These are phyloP conservation scores for Hippocampus kuda DNA, from an alignment of 2,797 vertebrate species.

Conservation along the genomic window DNA sequence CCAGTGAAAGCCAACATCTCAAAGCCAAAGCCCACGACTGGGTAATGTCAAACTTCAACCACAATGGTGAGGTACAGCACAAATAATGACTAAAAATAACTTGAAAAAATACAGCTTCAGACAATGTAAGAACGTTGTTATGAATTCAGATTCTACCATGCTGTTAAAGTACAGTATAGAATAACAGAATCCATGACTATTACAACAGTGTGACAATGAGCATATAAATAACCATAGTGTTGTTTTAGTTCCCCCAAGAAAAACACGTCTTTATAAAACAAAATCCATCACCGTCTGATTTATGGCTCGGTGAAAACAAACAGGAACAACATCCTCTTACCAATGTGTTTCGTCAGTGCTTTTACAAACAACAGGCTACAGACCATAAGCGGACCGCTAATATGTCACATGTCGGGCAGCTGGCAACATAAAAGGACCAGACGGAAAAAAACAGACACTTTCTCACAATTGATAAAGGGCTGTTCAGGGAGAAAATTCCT, in stretches of 20 bases:
- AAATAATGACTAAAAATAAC: constrained; percentile 15
- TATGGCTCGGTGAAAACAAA: constrained; percentile 44
- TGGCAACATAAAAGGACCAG: constrained; percentile 42
- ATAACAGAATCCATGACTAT: constrained; percentile 13
- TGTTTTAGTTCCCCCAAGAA: constrained; percentile 17
- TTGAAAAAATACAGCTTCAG: constrained; percentile 6
- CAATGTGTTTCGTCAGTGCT: constrained; percentile 30
- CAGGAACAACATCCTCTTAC: constrained; percentile 31
- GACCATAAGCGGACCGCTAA: constrained; percentile 32
- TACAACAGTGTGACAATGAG: constrained; percentile 4
- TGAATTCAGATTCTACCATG: constrained; percentile 4
- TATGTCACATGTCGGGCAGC: constrained; percentile 45
- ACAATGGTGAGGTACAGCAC: constrained; percentile 14
- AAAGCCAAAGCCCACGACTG: no score
- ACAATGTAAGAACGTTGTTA: constrained; percentile 4
- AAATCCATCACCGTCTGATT: constrained; percentile 43
- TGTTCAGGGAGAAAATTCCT: constrained; percentile 60
- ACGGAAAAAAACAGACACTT: constrained; percentile 37
- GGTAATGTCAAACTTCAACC: constrained; percentile 22
- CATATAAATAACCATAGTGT: constrained; percentile 12
- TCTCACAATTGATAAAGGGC: constrained; percentile 54
- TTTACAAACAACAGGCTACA: constrained; percentile 39
- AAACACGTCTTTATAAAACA: constrained; percentile 16
- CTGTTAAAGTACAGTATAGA: constrained; percentile 7
- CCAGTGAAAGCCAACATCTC: no score